Base-by-base conservation (phyloP, 1,140 invertebrate species). In the Heterodera schachtii region DNA sequence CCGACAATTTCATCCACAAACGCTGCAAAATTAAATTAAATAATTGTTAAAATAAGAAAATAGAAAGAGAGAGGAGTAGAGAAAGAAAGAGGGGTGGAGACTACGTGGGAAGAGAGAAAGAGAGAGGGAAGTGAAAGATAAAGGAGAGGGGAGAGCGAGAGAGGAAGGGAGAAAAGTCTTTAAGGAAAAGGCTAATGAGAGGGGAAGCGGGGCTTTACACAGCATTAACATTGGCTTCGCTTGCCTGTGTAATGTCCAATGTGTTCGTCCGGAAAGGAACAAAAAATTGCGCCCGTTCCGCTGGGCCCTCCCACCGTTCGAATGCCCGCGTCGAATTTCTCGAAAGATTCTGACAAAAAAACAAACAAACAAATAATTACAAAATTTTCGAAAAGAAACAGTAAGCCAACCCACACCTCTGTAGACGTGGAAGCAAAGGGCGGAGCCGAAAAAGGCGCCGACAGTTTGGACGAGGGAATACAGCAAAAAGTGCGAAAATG, bases 221-320 rank as follows among this genome's bases (percentile, higher is more conserved):
- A n/a, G n/a, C n/a, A n/a, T n/a, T n/a, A n/a, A n/a, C n/a, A n/a
- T n/a, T n/a, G n/a, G n/a, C n/a, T n/a, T n/a, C n/a, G n/a, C n/a
- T n/a, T n/a, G n/a, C n/a, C n/a, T n/a, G n/a, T n/a, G n/a, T n/a
- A n/a, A n/a, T n/a, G n/a, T n/a, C n/a, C n/a, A n/a, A n/a, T n/a
- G 82, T 90, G 91, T 19, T 82, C 60, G 46, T 90, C 86, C 6
- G 93, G 93, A 85, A 92, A 93, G 3, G 93, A 93, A 31, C 92
- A 90, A 86, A 92, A 93, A 79, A 93, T 92, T 46, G 92, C 91
- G 6, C 92, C 92, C 11, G 92, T 93, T 13, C 82, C 87, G 78
- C 86, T 87, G 79, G n/a, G 44, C 19, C 90, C 90, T 8, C 73
- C 75, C 76, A 91, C 84, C 31, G 81, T 66, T 60, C 91, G 81